Base-by-base conservation (phyloP, 2,113 vertebrate genomes). In the Zosterops japonicus region DNA sequence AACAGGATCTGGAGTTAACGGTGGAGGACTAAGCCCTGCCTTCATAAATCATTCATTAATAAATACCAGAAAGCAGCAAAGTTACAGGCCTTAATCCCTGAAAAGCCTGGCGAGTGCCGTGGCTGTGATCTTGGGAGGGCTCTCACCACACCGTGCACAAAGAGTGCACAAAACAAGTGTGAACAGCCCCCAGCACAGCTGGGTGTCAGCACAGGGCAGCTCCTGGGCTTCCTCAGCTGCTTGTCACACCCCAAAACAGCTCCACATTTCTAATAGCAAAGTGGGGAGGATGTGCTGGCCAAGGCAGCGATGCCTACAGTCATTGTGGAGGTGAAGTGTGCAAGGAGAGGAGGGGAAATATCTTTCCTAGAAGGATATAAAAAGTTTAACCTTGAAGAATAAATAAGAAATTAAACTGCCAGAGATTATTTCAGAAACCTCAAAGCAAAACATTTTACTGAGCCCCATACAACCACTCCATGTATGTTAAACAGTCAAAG, bases 61-160 rank as follows among this genome's bases (percentile, higher is more conserved):
- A 69, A 92, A 80, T 36, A 69, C 22, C 69, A 91, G 53, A 92
- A 67, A 44, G 70, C 29, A 47, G 70, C 29, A 68, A 82, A 53
- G 19, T 44, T 60, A 56, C 35, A 87, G 47, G 22, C 41, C 64
- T 64, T 64, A 83, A 92, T 92, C 86, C 91, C 83, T 14, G 27
- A 61, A 72, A 92, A 95, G 55, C 35, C 83, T 3, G 46, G 70
- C 0, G 0, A 78, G n/a, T 46, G 46, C 22, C 59, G 9, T 2
- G n/a, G 80, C 72, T 89, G 64, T 9, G 70, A 84, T 76, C 64
- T 14, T 23, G 20, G 52, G 33, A 77, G 67, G 16, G 56, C 16
- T 94, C 75, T 60, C 1, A 10, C 33, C 1, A 2, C 29, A 3
- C n/a, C 1, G 16, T 2, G 36, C 8, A 6, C 4, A 4, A 31